Conservation (phyloP, 2,888 invertebrate species). For the Nephrotoma appendiculata region DNA sequence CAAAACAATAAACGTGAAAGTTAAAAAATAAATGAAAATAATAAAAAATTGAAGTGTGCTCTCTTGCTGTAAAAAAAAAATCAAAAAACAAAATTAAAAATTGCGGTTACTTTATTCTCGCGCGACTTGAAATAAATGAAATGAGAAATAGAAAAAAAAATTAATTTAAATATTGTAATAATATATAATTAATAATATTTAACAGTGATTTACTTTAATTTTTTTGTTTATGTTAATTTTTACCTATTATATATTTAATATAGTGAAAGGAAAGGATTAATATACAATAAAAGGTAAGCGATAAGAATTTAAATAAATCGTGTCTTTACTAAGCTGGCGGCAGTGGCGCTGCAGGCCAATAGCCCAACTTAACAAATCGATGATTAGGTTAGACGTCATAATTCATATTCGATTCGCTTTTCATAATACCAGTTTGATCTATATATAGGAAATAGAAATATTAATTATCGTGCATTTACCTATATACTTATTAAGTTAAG, state of each 20-base stretch:
- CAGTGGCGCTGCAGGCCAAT: too few species aligned
- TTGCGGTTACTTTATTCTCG: neutral
- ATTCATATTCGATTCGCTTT: neutral
- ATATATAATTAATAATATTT: neutral
- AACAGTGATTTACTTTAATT: neutral
- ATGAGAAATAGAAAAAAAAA: neutral
- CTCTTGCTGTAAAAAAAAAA: neutral
- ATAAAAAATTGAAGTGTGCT: neutral
- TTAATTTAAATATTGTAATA: neutral
- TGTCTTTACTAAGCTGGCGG: neutral
- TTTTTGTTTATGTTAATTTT: neutral
- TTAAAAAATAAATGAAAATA: constrained; percentile 5
- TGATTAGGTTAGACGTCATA: neutral
- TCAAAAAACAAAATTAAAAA: neutral
- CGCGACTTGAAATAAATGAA: neutral
- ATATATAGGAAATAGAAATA: neutral
- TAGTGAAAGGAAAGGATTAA: neutral
- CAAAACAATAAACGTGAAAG: constrained; percentile 10
- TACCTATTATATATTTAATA: neutral
- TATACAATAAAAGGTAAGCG: neutral
- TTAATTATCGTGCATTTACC: neutral
- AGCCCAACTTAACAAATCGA: too few species aligned
- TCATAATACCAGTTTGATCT: neutral
- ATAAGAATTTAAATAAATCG: neutral
- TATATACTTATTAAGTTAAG: neutral